A percentile compares a stretch with the other conserved stretches of the same genome.
phyloP scores from a whole-genome alignment of 1,140 invertebrate genomes.

The silkworm (Bombyx mori) region DNA sequence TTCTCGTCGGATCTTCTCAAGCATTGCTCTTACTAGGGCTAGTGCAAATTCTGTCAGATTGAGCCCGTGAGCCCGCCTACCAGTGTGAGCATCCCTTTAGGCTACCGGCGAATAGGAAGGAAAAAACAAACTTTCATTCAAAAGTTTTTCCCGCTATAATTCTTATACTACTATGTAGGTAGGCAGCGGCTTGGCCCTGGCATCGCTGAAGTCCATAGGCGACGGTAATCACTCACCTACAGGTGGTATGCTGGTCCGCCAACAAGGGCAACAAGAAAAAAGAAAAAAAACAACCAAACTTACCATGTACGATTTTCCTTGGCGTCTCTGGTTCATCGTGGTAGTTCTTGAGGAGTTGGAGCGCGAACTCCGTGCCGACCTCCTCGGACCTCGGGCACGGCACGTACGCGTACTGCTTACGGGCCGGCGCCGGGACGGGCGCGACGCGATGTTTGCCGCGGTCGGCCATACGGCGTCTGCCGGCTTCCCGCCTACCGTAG shows the following conservation, averaged over 20 bases:
- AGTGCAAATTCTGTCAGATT: too few relatives aligned
- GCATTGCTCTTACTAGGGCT: too few relatives aligned
- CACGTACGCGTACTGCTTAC: slow-evolving; percentile 71
- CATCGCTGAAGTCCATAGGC: too few relatives aligned
- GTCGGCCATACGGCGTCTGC: slow-evolving; percentile 65
- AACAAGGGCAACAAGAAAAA: too few relatives aligned
- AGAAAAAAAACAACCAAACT: slow-evolving; percentile 15
- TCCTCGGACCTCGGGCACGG: slow-evolving; percentile 73
- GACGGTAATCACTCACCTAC: too few relatives aligned
- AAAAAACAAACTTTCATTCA: too few relatives aligned
- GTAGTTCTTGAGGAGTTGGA: slow-evolving; percentile 37
- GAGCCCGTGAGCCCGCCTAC: too few relatives aligned
- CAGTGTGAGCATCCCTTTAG: too few relatives aligned
- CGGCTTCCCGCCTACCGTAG: slow-evolving; percentile 29
- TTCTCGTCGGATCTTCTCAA: too few relatives aligned
- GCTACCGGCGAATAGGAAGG: too few relatives aligned
- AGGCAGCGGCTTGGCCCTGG: too few relatives aligned
- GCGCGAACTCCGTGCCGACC: slow-evolving; percentile 63
- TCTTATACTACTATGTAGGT: neutral
- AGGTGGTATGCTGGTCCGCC: too few relatives aligned
- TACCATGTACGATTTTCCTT: slow-evolving; percentile 41
- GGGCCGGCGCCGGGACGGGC: slow-evolving; percentile 67
- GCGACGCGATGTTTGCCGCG: slow-evolving; percentile 61
- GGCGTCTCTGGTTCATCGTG: slow-evolving; percentile 38
- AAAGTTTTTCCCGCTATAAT: slow-evolving; percentile 38